Percentiles rank a stretch among this genome's conserved stretches.
phyloP scores from a whole-genome alignment of 2,797 vertebrate species.

The Rachycentron canadum region DNA sequence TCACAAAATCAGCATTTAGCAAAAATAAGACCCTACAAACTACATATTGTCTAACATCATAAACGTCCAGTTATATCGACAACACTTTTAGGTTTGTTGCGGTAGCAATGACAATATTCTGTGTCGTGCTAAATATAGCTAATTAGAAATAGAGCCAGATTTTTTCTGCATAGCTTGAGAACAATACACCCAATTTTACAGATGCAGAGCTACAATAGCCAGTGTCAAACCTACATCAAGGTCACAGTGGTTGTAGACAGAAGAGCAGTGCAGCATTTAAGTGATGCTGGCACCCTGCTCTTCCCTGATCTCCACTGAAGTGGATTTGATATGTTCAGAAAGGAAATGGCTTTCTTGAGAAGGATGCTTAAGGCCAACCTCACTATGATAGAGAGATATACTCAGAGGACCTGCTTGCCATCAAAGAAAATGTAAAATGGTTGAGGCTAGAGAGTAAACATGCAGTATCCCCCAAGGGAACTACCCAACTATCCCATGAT shows the following conservation, averaged over 20 bases:
- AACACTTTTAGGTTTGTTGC: not conserved
- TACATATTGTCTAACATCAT: not conserved
- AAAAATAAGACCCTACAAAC: constrained; percentile 8
- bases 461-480: not conserved
- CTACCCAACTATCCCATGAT: not conserved
- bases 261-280: not conserved
- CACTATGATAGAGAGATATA: constrained; percentile 8
- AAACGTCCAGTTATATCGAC: constrained; percentile 10
- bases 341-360: constrained; percentile 32
- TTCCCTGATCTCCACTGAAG: constrained; percentile 10
- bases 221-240: constrained; percentile 15
- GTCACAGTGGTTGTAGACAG: constrained; percentile 23
- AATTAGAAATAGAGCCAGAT: not conserved
- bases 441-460: not conserved
- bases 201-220: constrained; percentile 5
- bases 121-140: not conserved
- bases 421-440: constrained; percentile 6
- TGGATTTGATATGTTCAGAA: constrained; percentile 36
- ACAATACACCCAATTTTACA: not conserved
- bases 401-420: not conserved
- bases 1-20: constrained; percentile 3
- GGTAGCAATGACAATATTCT: not conserved
- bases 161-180: constrained; percentile 6
- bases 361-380: not conserved
- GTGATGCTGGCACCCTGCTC: constrained; percentile 4